Evolutionary conservation across 2,113 vertebrate species (phyloP), one percentile per base, ranked within the genome.

Genomic region (Corythaeola cristata): DNA sequence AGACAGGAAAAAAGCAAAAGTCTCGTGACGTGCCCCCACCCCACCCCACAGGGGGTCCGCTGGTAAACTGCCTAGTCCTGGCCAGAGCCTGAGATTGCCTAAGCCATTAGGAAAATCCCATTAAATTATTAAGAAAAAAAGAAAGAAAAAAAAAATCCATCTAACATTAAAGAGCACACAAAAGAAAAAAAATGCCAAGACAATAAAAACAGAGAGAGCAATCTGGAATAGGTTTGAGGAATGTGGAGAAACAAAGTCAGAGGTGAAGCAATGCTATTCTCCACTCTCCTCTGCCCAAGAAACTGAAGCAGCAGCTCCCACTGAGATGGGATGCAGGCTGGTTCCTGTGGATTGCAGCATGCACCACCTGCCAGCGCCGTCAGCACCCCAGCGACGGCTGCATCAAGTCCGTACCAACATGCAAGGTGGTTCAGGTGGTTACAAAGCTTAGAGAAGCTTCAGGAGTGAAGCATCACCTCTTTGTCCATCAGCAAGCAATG

Each of bases 1-100:
- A 93, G 89, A 95, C 22, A 66, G 86, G 82, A 93, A 95, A 97
- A 95, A 89, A 15, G 14, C 73, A 72, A 77, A 90, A 64, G 39
- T 82, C 88, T 94, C 0, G 10, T 55, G 73, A 44, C 0, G 11
- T 72, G 55, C 32, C 75, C 87, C 62, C 49, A 78, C 12, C 64
- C 79, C 56, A 63, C 72, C 63, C 72, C 45, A 35, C 8, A 72
- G 33, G 9, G 52, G 47, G 37, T 26, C 66, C 58, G 71, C 41
- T 77, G 90, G 50, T 66, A 62, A 92, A 87, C n/a, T 87, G 69
- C 84, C 74, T 37, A 50, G 45, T 59, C 53, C 63, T 69, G 87
- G 86, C 50, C 71, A 96, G 69, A 94, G 69, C 80, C 52, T 44
- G 71, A 76, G 71, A 73, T 12, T 79, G 74, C 66, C 88, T 55